These are phyloP conservation scores for Phasia obesa DNA, from an alignment of 2,888 invertebrate genomes.

Conservation along the genomic window DNA sequence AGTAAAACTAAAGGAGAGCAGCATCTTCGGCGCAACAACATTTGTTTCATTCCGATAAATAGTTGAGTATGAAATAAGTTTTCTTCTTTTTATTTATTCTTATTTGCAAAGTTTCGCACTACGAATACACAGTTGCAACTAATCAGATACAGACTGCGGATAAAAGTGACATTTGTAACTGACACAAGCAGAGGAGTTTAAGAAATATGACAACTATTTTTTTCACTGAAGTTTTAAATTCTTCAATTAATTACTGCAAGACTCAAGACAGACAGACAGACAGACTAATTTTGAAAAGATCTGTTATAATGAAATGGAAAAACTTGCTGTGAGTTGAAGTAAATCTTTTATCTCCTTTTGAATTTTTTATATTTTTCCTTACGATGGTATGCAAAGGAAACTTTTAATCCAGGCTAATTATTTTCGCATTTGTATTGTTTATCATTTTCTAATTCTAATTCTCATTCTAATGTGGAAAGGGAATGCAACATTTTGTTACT, in stretches of 20 bases:
- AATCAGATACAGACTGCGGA: constrained; percentile 52
- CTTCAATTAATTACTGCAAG: constrained; percentile 57
- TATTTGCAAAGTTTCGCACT: not conserved
- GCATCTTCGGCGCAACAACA: constrained; percentile 63
- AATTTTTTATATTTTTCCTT: not conserved
- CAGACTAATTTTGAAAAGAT: constrained; percentile 57
- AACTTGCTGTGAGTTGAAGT: constrained; percentile 14
- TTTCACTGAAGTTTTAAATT: constrained; percentile 64
- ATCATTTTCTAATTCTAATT: constrained; percentile 63
- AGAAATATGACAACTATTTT: constrained; percentile 64
- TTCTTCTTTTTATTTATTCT: constrained; percentile 13
- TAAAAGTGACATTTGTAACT: constrained; percentile 35
- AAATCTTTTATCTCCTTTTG: constrained; percentile 26
- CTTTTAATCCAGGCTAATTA: constrained; percentile 81
- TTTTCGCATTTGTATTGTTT: constrained; percentile 81
- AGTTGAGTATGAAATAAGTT: constrained; percentile 38
- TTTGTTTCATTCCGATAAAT: constrained; percentile 24
- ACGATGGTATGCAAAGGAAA: constrained; percentile 70
- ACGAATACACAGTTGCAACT: not conserved
- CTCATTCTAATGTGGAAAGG: not conserved
- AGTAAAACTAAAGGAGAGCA: constrained; percentile 41
- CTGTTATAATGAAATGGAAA: not conserved
- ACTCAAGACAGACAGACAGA: constrained; percentile 41
- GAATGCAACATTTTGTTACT: constrained; percentile 45
- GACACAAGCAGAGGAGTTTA: constrained; percentile 53